Evolutionary conservation across 2,888 invertebrate species (phyloP), one percentile per base, ranked within the genome.

Genomic region (Reticulitermes lucifugus): DNA sequence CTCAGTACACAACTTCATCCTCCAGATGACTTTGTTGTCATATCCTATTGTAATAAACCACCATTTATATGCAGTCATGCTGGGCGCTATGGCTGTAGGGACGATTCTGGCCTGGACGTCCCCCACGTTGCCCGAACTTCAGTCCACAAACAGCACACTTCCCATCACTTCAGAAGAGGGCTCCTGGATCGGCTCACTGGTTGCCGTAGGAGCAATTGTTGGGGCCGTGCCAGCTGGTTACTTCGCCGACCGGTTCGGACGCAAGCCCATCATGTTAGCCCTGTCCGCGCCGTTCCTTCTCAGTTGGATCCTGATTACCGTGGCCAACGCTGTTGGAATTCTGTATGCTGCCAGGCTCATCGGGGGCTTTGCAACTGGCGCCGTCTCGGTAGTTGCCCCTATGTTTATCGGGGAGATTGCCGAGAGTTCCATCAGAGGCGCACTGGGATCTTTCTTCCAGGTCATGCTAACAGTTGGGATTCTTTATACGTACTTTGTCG

Each of bases 401-500:
- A 93, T 95, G 73, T 94, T 94, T 89, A 92, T 94, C 14, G 92
- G 93, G 10, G 96, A 96, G 89, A 93, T 95, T 65, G 93, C 95
- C 0, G 94, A 95, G 86, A 91, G 92, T 43, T 91, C 93, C 5
- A 90, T 93, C 35, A 90, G 95, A 22, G 94, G 95, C 0, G 92
- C 94, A 0, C 90, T 96, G 7, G 95, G 94, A 55, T 93, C 94
- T 79, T 94, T 94, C 88, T 94, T 94, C 88, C 95, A 96, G 89
- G 91, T 98, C 55, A 95, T 96, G 94, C 92, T 98, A 85, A 96
- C 96, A 0, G 90, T 95, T 22, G 98, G 98, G 88, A 97, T 98
- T 85, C 92, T 98, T 0, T 93, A 96, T 87, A 93, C 95, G 0
- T 95, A 95, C 89, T 89, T 93, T 2, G 83, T 90, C 14, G 93